A percentile compares a stretch with the other conserved stretches of the same genome.
Conservation (phyloP, 2,113 vertebrate species). For the Sterna hirundo region DNA sequence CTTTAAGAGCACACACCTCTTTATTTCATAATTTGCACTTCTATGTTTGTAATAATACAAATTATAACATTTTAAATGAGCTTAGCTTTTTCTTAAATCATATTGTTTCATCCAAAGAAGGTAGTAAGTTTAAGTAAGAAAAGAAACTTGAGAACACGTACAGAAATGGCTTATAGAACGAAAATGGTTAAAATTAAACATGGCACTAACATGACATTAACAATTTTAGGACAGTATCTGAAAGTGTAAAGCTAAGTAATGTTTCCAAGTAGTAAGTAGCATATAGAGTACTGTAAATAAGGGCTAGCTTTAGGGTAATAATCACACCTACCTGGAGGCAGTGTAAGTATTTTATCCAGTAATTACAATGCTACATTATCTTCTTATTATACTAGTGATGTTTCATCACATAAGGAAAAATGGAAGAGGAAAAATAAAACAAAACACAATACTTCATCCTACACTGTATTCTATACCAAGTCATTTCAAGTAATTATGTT, state of each 20-base stretch:
- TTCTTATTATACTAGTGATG: background rate
- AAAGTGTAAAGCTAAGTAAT: background rate
- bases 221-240: background rate
- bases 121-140: background rate
- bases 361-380: background rate
- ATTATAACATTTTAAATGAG: background rate
- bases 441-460: background rate
- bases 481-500: background rate
- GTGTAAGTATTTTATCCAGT: background rate
- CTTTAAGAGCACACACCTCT: background rate
- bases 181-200: background rate
- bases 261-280: background rate
- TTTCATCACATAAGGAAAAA: background rate
- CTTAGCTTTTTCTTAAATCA: background rate
- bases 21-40: background rate
- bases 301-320: background rate
- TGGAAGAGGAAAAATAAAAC: background rate
- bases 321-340: background rate
- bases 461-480: background rate
- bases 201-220: background rate
- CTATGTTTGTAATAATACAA: background rate
- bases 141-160: background rate
- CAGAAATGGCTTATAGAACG: background rate
- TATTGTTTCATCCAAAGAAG: background rate
- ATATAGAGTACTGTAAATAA: background rate